Evolutionary conservation across 2,888 invertebrate species (phyloP).

Genomic region (Helleia helle): DNA sequence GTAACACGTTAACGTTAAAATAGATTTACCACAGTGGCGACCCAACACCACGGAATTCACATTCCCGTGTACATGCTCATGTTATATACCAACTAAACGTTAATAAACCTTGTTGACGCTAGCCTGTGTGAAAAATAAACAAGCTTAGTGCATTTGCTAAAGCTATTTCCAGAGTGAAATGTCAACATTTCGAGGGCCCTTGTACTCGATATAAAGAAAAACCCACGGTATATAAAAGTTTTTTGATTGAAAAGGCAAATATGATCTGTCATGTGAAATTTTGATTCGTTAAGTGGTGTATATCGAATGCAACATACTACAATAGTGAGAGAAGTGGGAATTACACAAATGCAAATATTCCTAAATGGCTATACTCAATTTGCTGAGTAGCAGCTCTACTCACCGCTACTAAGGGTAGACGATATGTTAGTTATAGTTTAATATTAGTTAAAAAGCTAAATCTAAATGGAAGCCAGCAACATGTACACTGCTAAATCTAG

Average conservation of each 20-base stretch:
- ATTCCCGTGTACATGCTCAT: background rate
- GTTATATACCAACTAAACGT: background rate
- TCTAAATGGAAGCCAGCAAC: no score
- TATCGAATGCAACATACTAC: no score
- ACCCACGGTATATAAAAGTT: background rate
- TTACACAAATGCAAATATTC: no score
- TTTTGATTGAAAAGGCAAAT: background rate
- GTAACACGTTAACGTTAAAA: conserved; percentile 2
- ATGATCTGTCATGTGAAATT: background rate
- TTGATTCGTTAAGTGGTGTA: background rate
- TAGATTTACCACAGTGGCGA: background rate
- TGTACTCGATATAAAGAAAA: conserved; percentile 12
- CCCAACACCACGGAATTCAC: conserved; percentile 1
- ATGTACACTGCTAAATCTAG: no score
- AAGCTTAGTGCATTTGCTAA: conserved; percentile 62
- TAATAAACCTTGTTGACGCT: conserved; percentile 37
- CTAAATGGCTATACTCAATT: no score
- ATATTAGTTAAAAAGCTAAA: no score
- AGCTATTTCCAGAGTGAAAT: conserved; percentile 55
- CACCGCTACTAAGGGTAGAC: no score
- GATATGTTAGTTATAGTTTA: no score
- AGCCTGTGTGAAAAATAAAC: conserved; percentile 62
- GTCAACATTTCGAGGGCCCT: conserved; percentile 55
- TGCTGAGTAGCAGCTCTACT: no score
- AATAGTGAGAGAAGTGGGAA: no score